Base-by-base conservation (phyloP, 2,113 vertebrate species). In the Raja brachyura region DNA sequence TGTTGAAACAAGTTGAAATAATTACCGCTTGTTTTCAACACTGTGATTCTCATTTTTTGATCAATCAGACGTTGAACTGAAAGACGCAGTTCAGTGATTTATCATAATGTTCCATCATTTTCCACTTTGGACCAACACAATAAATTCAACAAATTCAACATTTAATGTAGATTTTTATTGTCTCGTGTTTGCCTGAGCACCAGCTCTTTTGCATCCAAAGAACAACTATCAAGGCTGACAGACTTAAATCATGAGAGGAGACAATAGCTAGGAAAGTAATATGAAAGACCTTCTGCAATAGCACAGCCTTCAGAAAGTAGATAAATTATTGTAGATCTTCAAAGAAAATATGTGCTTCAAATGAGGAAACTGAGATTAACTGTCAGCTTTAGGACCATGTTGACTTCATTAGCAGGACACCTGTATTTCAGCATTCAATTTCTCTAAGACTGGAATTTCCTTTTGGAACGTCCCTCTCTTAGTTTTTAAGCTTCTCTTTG, bases 1-100 rank as follows among this genome's bases (percentile, higher is more conserved):
- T 48, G 66, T 92, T 92, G 63, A 92, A 70, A 92, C 88, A 92
- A 39, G 33, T 13, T 73, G 66, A 92, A 92, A 70, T 92, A 73
- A 73, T 92, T 48, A 92, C 33, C 18, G 14, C 39, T 28, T 68
- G 88, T 70, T 90, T 90, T 90, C 63, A 90, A 90, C 39, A 48
- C 31, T 92, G 68, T 92, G 90, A 48, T 13, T 39, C 90, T 20
- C 39, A 73, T 54, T 73, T 92, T 74, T 73, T 92, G 66, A 92
- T 73, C 16, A 92, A 59, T 33, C 61, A 90, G 86, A 39, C 31
- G 14, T 63, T 48, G 31, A 90, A 5, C 39, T 92, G 39, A 92
- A 92, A 33, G 39, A 13, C 33, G 39, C 68, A 92, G 68, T 73
- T 73, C 90, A 92, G 88, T 92, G 63, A 68, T 90, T 90, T 70